Evolutionary conservation across 2,888 invertebrate genomes (phyloP), one percentile per base, ranked within the genome.

Genomic region (Nomada lathburiana): DNA sequence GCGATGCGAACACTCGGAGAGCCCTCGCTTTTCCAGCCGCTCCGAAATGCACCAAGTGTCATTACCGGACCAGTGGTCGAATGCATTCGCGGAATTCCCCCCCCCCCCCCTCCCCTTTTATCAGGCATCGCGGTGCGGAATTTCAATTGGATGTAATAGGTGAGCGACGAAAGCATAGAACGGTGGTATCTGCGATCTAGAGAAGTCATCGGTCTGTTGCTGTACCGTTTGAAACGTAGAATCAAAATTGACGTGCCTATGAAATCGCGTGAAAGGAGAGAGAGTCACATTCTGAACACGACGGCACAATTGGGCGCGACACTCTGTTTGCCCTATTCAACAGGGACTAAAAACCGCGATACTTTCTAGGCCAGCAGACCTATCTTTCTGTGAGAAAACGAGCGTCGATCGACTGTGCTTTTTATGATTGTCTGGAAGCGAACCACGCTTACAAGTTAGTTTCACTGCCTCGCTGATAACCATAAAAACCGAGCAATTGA

Each of bases 321-420:
- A 76, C 71, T 80, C 76, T 64, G 83, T 64, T 73, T 82, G 88
- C 71, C 69, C 74, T 26, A 71, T 84, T 86, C 82, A 59, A 77
- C 75, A 64, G 59, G 76, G 65, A 71, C 80, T 84, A 82, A 87
- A 86, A 87, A 79, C 80, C 80, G 72, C 60, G 83, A 76, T 82
- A 80, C 64, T 86, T 81, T 87, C 85, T 87, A 86, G 87, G 87
- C 76, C 87, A 79, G 13, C n/a, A n/a, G 36, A 3, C 26, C 71
- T 50, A 53, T 70, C 55, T 64, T 78, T 84, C 65, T 73, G 52
- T 62, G 55, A 64, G 70, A 72, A 75, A 82, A 80, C 65, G 26
- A 67, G 55, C 52, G 53, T 76, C 42, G 11, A 50, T 73, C 63
- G 29, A 68, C 42, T 23, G 20, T 13, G 23, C 26, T 44, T n/a